phyloP scores from a whole-genome alignment of 2,888 invertebrate genomes.

The Cosmorhoe ocellata region DNA sequence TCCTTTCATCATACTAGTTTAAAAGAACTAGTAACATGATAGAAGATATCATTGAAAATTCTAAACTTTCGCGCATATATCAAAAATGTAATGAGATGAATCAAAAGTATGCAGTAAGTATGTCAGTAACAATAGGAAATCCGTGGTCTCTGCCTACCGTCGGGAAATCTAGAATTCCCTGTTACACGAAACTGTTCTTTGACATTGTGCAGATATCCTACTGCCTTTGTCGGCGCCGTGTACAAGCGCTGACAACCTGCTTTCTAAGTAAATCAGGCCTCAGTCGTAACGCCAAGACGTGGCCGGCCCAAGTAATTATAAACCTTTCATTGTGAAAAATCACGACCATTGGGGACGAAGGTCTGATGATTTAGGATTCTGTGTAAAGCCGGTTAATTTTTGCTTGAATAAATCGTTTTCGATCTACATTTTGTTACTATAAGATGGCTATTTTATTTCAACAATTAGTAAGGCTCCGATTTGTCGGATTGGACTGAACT shows the following conservation, averaged over 20 bases:
- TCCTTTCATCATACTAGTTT: too few species aligned
- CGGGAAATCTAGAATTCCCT: too few species aligned
- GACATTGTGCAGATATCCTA: too few species aligned
- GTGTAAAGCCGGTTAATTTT: conserved; percentile 7
- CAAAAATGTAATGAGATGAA: too few species aligned
- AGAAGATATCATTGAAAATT: too few species aligned
- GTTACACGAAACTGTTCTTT: too few species aligned
- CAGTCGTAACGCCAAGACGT: conserved; percentile 1
- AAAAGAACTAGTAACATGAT: too few species aligned
- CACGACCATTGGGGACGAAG: conserved; percentile 14
- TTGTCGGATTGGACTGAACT: neutral
- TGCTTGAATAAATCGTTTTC: conserved; percentile 2
- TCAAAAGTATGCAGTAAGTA: too few species aligned
- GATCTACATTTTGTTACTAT: neutral
- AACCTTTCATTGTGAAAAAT: conserved; percentile 30
- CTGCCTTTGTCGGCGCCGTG: neutral
- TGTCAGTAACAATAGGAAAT: too few species aligned
- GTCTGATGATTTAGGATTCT: conserved; percentile 14
- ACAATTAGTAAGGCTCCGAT: too few species aligned
- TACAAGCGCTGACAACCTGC: neutral
- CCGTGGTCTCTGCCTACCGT: too few species aligned
- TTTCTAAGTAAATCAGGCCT: neutral
- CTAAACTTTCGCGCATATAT: too few species aligned
- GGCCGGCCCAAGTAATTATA: conserved; percentile 24
- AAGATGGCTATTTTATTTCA: neutral